Base-by-base conservation (phyloP, 2,888 invertebrate genomes). In the Cinara cedri region DNA sequence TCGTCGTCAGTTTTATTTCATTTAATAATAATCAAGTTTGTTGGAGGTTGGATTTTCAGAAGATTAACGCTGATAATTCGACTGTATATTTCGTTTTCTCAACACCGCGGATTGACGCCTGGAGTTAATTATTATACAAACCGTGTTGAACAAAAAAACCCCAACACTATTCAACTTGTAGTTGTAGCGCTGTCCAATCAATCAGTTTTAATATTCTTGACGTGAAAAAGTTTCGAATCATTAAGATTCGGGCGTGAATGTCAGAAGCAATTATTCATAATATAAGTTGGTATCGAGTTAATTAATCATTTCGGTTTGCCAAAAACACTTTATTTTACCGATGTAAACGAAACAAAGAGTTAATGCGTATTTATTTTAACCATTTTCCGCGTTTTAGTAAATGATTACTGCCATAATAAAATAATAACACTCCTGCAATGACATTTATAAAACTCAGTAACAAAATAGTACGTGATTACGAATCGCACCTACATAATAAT, bases 191-290 rank as follows among this genome's bases (percentile, higher is more conserved):
- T 9, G 42, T 11, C 60, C 51, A 51, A 72, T 72, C 62, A 63
- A 51, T 62, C 51, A 74, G 72, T 74, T 49, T 51, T 14, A 74
- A 63, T 51, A 62, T 74, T 62, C 1, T 51, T 51, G 72, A 63
- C 72, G 34, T n/a, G 62, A 74, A 74, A 63, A 74, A 74, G 72
- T 74, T 74, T 74, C 16, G 49, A 74, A 74, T 51, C 51, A 74
- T 74, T 74, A 74, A 74, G 72, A 51, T 51, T 34, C 34, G 10
- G 16, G 62, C 49, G 57, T n/a, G 26, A 60, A 72, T 72, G 62
- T 72, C 72, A 62, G 62, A 72, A 14, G 46, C 60, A 14, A 62
- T 62, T 62, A 49, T 72, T 72, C 34, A 72, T 62, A 14, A 34
- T 13, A 26, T 26, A 72, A 60, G 72, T 62, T 49, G n/a, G 62